A percentile compares a stretch with the other conserved stretches of the same genome.
Conservation (phyloP, 1,140 invertebrate genomes). For the Neodiprion pinetum region DNA sequence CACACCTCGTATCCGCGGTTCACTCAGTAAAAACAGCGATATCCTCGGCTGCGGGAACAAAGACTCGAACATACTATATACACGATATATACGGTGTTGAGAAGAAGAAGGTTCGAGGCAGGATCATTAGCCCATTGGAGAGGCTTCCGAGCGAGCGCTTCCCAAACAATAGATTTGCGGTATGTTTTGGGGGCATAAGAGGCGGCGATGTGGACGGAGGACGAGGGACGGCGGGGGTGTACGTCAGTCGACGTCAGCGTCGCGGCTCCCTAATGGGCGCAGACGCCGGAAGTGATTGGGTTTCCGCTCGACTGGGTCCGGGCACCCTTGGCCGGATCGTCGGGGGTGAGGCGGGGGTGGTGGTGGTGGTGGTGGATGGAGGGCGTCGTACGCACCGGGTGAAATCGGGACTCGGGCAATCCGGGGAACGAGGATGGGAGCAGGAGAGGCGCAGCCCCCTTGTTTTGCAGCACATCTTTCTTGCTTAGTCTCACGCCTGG, state of each 20-base stretch:
- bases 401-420: slow-evolving; percentile 20
- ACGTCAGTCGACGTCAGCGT: slow-evolving; percentile 63
- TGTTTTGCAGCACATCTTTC: slow-evolving; percentile 59
- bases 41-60: neutral
- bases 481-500: slow-evolving; percentile 57
- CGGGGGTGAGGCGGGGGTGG: neutral
- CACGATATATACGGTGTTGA: neutral
- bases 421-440: slow-evolving; percentile 14
- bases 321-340: slow-evolving; percentile 30
- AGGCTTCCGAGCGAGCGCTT: slow-evolving; percentile 51
- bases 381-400: slow-evolving; percentile 39
- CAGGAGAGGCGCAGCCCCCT: slow-evolving; percentile 30
- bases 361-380: slow-evolving; percentile 20
- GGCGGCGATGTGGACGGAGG: slow-evolving; percentile 16
- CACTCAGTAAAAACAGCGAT: neutral
- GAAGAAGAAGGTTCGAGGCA: slow-evolving; percentile 23
- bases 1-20: neutral
- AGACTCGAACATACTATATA: neutral
- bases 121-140: slow-evolving; percentile 40
- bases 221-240: slow-evolving; percentile 40
- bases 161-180: slow-evolving; percentile 59
- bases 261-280: slow-evolving; percentile 63
- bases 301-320: slow-evolving; percentile 63
- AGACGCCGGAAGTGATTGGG: slow-evolving; percentile 66
- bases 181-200: slow-evolving; percentile 50